These are phyloP conservation scores for Todus mexicanus DNA, from an alignment of 2,797 vertebrate species.

Conservation along the genomic window DNA sequence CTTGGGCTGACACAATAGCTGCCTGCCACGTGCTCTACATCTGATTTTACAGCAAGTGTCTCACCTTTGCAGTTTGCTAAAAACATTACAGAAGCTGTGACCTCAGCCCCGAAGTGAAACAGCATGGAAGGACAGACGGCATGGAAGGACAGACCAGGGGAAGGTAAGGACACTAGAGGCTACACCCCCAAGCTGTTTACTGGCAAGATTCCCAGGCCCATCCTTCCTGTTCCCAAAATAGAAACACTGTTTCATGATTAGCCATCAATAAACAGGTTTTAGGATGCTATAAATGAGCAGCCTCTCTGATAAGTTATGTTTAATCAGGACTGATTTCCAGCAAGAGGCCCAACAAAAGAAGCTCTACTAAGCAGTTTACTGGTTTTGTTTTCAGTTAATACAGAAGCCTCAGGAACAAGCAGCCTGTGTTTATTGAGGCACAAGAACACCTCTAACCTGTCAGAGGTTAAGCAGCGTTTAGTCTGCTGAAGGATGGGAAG, in stretches of 20 bases:
- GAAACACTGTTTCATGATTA: not conserved
- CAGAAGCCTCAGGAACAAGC: not conserved
- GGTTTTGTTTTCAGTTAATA: not conserved
- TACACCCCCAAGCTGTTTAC: not conserved
- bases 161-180: not conserved
- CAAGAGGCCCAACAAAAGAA: not conserved
- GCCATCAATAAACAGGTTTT: not conserved
- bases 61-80: not conserved
- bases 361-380: not conserved
- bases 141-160: not conserved
- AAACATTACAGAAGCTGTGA: not conserved
- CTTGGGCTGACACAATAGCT: not conserved
- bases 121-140: not conserved
- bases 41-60: not conserved
- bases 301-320: not conserved
- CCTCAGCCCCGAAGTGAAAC: not conserved
- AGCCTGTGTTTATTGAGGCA: not conserved
- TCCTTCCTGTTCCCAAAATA: not conserved
- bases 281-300: not conserved
- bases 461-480: not conserved
- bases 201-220: not conserved
- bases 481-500: not conserved
- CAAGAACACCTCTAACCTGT: not conserved
- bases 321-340: not conserved
- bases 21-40: fast-evolving